Evolutionary conservation across 1,140 invertebrate species (phyloP), one percentile per base, ranked within the genome.

Genomic region (Nebria ingens): DNA sequence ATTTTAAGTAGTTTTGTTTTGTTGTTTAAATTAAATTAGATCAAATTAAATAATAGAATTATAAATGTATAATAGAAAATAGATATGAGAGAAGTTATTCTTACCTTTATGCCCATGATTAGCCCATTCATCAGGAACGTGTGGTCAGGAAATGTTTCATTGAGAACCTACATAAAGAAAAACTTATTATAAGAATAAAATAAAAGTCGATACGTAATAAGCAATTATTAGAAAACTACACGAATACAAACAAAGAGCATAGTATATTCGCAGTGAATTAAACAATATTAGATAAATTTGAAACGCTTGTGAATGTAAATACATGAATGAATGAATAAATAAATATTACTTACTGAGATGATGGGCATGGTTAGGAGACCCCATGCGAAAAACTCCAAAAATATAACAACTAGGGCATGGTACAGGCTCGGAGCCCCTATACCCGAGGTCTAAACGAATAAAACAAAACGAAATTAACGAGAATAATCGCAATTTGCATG

Each of bases 341-440:
- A n/a, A n/a, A n/a, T n/a, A n/a, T 42, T 42, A 77, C 80, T 82
- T 75, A 96, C 96, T 61, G 89, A 87, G 70, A 99, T 99, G 68
- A 98, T 90, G 50, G 97, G 97, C 79, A 96, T 93, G 38, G 95
- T 99, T 45, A 99, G 80, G 58, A 99, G 79, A 54, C 97, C 97
- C 96, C 97, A 99, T 55, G 96, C 91, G 76, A 99, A 99, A 78
- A 98, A 99, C 78, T 99, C 97, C 71, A 99, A 79, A 77, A 99
- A 99, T 74, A 99, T 99, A 62, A 99, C 93, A 63, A 99, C 86
- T 68, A 99, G 76, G 49, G 96, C 97, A 84, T 99, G 97, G 74
- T 96, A 95, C 34, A 99, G 86, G 68, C 89, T 94, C 53, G 96
- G 91, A 68, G 93, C 88, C 59, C 91, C 91, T 66, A 94, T 84